Base-by-base conservation (phyloP, 2,888 invertebrate species). In the Flexamia atlantica region DNA sequence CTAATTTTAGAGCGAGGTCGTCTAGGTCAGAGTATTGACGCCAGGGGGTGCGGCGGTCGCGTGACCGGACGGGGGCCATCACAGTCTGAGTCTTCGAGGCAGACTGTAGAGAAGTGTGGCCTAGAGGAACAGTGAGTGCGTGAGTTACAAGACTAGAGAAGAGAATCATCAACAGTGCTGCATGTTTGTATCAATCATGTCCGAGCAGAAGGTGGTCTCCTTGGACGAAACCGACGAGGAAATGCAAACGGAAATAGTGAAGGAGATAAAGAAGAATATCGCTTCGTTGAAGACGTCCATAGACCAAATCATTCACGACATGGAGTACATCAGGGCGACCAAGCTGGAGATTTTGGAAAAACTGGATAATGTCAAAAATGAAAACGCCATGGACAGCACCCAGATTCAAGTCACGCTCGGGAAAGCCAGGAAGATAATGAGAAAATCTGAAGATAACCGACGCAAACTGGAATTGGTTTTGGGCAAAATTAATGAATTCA, bases 261-360 rank as follows among this genome's bases (percentile, higher is more conserved):
- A 23, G 7, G 79, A 79, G 30, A 79, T 79, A 23, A 79, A 79
- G 36, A 50, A 28, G 1, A 79, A 57, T 36, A 36, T 79, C 57
- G 53, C 79, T 7, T 79, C 79, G 1, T 57, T 79, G 57, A 28
- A 57, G 57, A 17, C 79, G 9, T 79, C 79, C 14, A 57, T 79
- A 30, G 57, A 57, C 32, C 79, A 57, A 36, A 79, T 79, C 1
- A 17, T 57, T 10, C 17, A 53, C n/a, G 79, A 79, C 57, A 79
- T 79, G 79, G 36, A 53, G n/a, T 17, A 57, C 32, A 79, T 79
- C n/a, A 79, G 79, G 23, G 17, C 12, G 4, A 36, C 79, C 30
- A 79, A 57, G 57, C 57, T 79, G 32, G 79, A 79, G 23, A 79
- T 79, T 12, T 20, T 79, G 20, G 79, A 79, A 10, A 53, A 36